Percentiles rank a stretch among this genome's conserved stretches.
Evolutionary conservation across 2,113 vertebrate genomes (phyloP).

Genomic region (Sinocyclocheilus grahami): DNA sequence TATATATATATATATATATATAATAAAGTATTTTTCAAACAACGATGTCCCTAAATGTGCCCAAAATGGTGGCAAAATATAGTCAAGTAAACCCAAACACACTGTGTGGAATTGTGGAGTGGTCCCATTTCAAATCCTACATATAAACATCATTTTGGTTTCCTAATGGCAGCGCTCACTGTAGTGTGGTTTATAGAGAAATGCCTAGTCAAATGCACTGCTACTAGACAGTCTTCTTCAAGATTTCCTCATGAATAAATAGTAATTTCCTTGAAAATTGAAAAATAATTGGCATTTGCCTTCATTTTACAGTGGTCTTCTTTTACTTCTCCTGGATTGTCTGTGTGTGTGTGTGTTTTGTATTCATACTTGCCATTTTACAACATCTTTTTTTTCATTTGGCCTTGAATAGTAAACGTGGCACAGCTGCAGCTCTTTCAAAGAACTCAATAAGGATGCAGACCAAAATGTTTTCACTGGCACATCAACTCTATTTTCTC

Average conservation of each 20-base stretch:
- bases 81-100: no score
- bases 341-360: neutral
- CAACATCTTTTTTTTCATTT: conserved; percentile 30
- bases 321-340: neutral
- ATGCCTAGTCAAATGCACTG: neutral
- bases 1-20: no score
- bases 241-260: neutral
- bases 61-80: neutral
- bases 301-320: conserved; percentile 31
- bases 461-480: conserved; percentile 28
- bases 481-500: neutral
- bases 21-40: no score
- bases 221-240: neutral
- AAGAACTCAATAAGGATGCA: conserved; percentile 4
- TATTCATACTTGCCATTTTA: conserved; percentile 17
- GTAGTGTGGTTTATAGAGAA: neutral
- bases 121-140: neutral
- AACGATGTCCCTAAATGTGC: neutral
- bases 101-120: neutral
- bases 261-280: neutral
- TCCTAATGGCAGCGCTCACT: neutral
- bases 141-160: neutral
- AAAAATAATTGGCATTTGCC: conserved; percentile 3
- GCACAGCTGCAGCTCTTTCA: conserved; percentile 27
- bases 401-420: conserved; percentile 14